These are phyloP conservation scores for Nymphalis c-album DNA, from an alignment of 2,888 invertebrate genomes.

Conservation along the genomic window DNA sequence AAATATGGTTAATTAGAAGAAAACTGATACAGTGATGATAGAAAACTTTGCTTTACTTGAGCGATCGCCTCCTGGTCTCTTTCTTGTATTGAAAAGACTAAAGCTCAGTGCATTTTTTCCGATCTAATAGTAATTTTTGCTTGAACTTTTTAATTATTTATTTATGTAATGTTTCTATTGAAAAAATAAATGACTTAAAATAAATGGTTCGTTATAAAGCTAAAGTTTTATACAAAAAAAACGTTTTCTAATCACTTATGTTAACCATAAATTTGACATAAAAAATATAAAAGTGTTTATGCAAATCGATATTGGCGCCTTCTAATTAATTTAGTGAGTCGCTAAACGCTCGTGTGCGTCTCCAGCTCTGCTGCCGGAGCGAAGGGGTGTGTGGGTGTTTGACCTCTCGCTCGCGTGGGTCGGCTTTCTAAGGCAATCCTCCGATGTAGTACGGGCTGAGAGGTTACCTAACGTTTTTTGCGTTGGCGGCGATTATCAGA, in stretches of 20 bases:
- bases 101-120: too few species aligned
- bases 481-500: slow-evolving; percentile 40
- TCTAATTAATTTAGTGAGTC: slow-evolving; percentile 13
- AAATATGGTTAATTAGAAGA: too few species aligned
- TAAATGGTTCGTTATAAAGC: not conserved
- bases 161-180: too few species aligned
- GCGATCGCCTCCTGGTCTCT: too few species aligned
- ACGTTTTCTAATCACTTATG: slow-evolving; percentile 7
- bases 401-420: slow-evolving; percentile 76
- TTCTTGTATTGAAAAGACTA: too few species aligned
- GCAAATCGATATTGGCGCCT: slow-evolving; percentile 26
- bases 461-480: slow-evolving; percentile 40
- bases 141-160: too few species aligned
- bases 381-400: slow-evolving; percentile 62
- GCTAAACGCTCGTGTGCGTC: slow-evolving; percentile 20
- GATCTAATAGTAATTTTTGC: too few species aligned
- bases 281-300: slow-evolving; percentile 26
- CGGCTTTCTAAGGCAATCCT: slow-evolving; percentile 58
- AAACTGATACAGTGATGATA: too few species aligned
- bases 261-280: slow-evolving; percentile 22
- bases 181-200: too few species aligned
- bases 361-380: slow-evolving; percentile 3
- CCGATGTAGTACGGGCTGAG: slow-evolving; percentile 34
- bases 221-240: not conserved
- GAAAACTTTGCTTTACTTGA: too few species aligned